A percentile compares a stretch with the other conserved stretches of the same genome.
These are phyloP conservation scores for roundworm (Caenorhabditis elegans) DNA, from an alignment of 1,140 invertebrate genomes.

Conservation along the genomic window DNA sequence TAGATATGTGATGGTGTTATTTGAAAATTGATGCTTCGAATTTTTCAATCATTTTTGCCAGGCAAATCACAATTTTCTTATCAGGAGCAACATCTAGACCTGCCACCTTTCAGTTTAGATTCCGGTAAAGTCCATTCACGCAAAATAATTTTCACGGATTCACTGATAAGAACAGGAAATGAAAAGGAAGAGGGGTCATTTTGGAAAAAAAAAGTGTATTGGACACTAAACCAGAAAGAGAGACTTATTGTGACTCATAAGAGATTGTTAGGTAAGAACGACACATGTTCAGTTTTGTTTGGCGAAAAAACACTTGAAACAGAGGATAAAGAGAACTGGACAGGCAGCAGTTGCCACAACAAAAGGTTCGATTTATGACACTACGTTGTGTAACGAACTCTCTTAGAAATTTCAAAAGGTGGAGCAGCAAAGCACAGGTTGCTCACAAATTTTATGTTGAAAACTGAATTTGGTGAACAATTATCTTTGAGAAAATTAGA, in stretches of 20 bases:
- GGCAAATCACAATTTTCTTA: background rate
- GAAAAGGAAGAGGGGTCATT: background rate
- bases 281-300: background rate
- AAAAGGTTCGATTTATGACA: background rate
- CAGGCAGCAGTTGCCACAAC: background rate
- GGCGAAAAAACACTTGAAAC: slow-evolving; percentile 30
- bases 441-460: background rate
- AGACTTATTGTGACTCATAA: background rate
- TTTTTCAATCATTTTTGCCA: too few species aligned
- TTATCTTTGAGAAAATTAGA: too few species aligned
- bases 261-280: background rate
- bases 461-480: too few species aligned
- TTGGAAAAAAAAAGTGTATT: background rate
- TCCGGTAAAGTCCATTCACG: background rate
- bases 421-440: too few species aligned
- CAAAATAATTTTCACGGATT: too few species aligned
- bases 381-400: background rate
- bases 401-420: background rate
- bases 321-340: background rate
- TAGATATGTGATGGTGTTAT: too few species aligned
- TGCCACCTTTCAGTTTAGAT: too few species aligned
- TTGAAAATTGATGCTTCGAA: too few species aligned
- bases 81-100: background rate
- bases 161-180: background rate
- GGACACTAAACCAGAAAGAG: background rate